Percentiles rank a stretch among this genome's conserved stretches.
phyloP scores from a whole-genome alignment of 2,113 vertebrate species.

The Oncorhynchus masou region DNA sequence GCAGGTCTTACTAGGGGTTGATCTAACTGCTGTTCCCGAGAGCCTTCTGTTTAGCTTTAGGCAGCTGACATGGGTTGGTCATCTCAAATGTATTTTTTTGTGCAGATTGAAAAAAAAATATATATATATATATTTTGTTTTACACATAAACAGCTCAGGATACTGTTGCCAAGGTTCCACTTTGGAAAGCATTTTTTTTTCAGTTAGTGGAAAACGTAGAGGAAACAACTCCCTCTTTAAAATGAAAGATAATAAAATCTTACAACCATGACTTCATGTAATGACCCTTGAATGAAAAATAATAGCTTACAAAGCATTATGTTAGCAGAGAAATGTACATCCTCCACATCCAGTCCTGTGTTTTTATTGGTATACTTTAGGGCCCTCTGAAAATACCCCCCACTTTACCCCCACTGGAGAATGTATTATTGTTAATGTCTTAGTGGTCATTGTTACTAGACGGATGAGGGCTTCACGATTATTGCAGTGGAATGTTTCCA shows the following conservation, averaged over 20 bases:
- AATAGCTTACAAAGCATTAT: constrained; percentile 17
- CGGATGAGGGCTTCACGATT: constrained; percentile 10
- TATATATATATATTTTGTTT: no score
- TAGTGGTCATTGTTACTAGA: constrained; percentile 38
- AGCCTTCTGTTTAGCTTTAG: no score
- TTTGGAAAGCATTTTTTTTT: not conserved
- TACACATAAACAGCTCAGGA: no score
- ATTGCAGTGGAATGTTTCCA: constrained; percentile 11
- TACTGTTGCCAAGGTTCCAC: not conserved
- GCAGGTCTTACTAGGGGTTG: no score
- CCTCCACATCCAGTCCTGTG: constrained; percentile 7
- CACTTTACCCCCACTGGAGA: constrained; percentile 40
- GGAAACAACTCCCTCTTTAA: constrained; percentile 49
- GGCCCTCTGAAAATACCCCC: constrained; percentile 19
- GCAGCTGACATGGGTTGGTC: no score
- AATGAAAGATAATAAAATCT: constrained; percentile 44
- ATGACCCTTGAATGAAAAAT: constrained; percentile 48
- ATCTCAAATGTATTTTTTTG: no score
- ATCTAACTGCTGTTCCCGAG: no score
- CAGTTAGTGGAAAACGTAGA: constrained; percentile 20
- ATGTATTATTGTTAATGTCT: constrained; percentile 35
- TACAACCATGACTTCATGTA: constrained; percentile 63
- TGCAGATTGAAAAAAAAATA: no score
- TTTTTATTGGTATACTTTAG: constrained; percentile 41
- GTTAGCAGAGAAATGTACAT: constrained; percentile 11